Percentiles rank a stretch among this genome's conserved stretches.
These are phyloP conservation scores for Deilephila elpenor DNA, from an alignment of 2,888 invertebrate genomes.

Conservation along the genomic window DNA sequence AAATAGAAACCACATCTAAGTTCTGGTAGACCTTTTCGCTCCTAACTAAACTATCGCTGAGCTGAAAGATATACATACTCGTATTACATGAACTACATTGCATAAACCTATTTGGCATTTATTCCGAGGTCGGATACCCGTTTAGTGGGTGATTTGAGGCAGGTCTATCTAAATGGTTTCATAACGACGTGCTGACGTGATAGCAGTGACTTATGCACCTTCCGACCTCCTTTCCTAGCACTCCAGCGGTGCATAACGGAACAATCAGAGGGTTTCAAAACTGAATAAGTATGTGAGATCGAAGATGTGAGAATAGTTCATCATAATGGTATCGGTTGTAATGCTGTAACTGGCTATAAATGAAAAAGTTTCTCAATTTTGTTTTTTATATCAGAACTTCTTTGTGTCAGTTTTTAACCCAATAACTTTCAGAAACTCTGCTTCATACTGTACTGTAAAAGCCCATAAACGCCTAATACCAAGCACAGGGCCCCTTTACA, in stretches of 20 bases:
- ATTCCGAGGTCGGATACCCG: neutral
- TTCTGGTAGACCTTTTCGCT: no score
- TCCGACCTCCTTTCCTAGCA: neutral
- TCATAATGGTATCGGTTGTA: neutral
- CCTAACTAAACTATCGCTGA: no score
- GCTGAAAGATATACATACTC: neutral
- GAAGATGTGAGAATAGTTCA: neutral
- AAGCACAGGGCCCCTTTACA: no score
- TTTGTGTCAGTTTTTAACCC: no score
- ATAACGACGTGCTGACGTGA: constrained; percentile 3
- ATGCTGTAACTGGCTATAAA: no score
- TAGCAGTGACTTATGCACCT: constrained; percentile 17
- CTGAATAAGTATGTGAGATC: neutral
- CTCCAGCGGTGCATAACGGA: neutral
- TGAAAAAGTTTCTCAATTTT: no score
- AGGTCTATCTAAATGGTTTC: constrained; percentile 12
- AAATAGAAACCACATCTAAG: no score
- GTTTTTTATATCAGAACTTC: no score
- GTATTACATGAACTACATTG: neutral
- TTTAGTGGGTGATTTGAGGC: neutral
- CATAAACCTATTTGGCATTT: neutral
- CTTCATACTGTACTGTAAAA: no score
- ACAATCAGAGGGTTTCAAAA: neutral
- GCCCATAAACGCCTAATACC: no score
- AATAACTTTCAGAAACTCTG: no score